Base-by-base conservation (phyloP, 2,888 invertebrate species). In the Sphinx pinastri region DNA sequence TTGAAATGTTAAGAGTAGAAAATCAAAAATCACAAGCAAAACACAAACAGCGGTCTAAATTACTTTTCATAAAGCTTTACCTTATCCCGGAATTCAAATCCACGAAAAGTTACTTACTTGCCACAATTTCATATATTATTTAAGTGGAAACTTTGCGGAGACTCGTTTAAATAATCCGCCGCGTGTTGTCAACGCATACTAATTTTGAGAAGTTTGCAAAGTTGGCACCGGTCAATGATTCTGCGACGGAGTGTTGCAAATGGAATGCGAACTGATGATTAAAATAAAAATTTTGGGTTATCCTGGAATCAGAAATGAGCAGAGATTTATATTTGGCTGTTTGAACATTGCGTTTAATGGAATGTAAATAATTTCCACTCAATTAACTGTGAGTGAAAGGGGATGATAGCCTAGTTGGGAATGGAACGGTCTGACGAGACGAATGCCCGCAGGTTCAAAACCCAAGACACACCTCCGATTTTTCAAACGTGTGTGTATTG, bases 91-190 rank as follows among this genome's bases (percentile, higher is more conserved):
- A 63, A 63, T 63, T 63, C 49, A 63, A 63, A 63, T 63, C 49
- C 63, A 19, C 47, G 60, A 16, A 60, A 60, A 63, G 16, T 47
- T 49, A 12, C 47, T n/a, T 47, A 19, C 63, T 47, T 45, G 12
- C 63, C 49, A 86, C 86, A 86, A 86, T 84, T 87, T 82, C 85
- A 85, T 84, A 85, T 85, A 85, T 85, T 85, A 84, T 85, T 84
- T 84, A 87, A 84, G 83, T 85, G 79, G 77, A 74, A 84, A 85
- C 77, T 85, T 83, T 72, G 71, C 63, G 71, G 72, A 68, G 71
- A 75, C 71, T 75, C 73, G 78, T 85, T 85, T 83, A 78, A 85
- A 86, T 87, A 85, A 87, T 85, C 80, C 69, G 14, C 7, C 71
- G 70, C 72, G 63, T 73, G 70, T 66, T 45, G 60, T 57, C 47